Conservation (phyloP, 2,797 vertebrate genomes). For the Acipenser transmontanus region DNA sequence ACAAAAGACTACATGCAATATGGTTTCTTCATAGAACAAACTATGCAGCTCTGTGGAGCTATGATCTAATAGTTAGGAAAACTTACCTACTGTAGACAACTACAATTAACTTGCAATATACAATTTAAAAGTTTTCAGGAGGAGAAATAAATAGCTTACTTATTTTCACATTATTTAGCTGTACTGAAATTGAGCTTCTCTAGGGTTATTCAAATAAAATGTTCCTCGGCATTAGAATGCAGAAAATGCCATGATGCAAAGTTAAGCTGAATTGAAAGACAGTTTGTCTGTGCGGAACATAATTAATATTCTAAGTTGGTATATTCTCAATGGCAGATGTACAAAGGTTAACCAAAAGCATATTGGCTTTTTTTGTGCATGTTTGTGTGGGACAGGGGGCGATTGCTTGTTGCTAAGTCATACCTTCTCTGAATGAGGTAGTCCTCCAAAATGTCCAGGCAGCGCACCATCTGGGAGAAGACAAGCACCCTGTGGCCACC, state of each 20-base stretch:
- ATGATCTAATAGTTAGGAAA: too few relatives aligned
- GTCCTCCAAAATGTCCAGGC: slow-evolving; percentile 97
- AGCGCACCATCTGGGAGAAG: slow-evolving; percentile 99
- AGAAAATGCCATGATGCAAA: slow-evolving; percentile 3
- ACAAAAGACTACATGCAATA: too few relatives aligned
- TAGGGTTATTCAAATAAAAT: slow-evolving; percentile 13
- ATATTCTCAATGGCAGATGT: background rate
- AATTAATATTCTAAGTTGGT: slow-evolving; percentile 16
- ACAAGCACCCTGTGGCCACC: slow-evolving; percentile 95
- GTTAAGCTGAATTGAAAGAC: background rate
- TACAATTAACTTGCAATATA: too few relatives aligned
- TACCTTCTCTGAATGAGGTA: slow-evolving; percentile 98
- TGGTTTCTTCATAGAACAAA: too few relatives aligned
- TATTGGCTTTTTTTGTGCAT: background rate
- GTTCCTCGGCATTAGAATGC: slow-evolving; percentile 16
- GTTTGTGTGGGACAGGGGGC: background rate
- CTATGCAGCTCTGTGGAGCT: too few relatives aligned
- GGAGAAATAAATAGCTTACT: too few relatives aligned
- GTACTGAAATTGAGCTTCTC: background rate
- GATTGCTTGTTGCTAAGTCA: slow-evolving; percentile 5
- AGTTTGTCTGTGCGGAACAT: slow-evolving; percentile 12
- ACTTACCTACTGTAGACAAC: too few relatives aligned
- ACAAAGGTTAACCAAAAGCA: slow-evolving; percentile 8
- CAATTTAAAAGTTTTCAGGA: too few relatives aligned
- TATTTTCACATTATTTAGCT: background rate